phyloP scores from a whole-genome alignment of 2,113 vertebrate species.

The Cottus gobio region DNA sequence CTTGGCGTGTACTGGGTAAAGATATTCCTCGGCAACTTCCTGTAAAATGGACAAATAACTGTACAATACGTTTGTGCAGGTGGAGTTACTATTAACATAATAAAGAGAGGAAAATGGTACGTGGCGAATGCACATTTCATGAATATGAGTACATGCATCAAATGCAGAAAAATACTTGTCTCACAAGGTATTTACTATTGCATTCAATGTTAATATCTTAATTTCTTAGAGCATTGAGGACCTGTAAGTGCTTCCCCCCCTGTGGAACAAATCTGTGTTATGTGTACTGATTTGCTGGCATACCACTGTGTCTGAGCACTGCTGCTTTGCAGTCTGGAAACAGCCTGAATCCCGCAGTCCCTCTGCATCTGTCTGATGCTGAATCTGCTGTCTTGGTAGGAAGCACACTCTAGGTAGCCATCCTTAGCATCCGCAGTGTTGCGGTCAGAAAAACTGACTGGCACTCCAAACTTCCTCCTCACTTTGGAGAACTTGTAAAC shows the following conservation, averaged over 20 bases:
- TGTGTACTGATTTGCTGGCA: constrained; percentile 9
- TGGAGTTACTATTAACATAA: neutral
- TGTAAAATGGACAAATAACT: constrained; percentile 64
- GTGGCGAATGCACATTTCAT: neutral
- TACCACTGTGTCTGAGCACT: constrained; percentile 91
- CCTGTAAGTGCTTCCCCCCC: neutral
- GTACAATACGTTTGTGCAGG: neutral
- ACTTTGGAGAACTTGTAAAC: constrained; percentile 84
- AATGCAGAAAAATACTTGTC: neutral
- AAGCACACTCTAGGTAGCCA: constrained; percentile 79
- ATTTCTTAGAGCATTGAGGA: neutral
- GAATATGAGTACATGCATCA: neutral
- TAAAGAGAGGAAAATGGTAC: neutral
- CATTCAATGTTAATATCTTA: neutral
- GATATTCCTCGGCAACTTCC: constrained; percentile 86
- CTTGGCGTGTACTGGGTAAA: constrained; percentile 85
- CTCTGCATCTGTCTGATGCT: constrained; percentile 86
- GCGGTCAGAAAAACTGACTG: constrained; percentile 82
- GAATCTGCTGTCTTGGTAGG: constrained; percentile 89
- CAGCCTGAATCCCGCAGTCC: constrained; percentile 81
- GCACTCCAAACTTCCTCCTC: constrained; percentile 80
- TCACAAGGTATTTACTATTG: neutral
- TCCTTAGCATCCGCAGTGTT: constrained; percentile 80
- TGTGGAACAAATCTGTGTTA: constrained; percentile 21
- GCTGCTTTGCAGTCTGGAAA: constrained; percentile 74